Evolutionary conservation across 53 echinoderm and acorn worm species (phyloP), one percentile per base, ranked within the genome.

Genomic region (Holothuria scabra): DNA sequence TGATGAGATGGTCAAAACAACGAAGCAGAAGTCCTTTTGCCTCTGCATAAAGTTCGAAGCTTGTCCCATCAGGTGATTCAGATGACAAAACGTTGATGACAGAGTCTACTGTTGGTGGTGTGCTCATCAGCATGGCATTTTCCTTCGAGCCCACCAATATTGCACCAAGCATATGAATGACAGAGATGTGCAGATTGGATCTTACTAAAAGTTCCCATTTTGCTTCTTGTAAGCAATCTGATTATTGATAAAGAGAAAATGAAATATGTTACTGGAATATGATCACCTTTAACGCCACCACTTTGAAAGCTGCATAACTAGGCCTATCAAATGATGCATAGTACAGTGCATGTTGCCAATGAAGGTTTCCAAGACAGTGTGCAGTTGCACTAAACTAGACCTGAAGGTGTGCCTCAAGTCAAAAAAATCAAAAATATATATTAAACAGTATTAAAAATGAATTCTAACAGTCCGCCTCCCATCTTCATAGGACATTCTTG

Each of bases 111-210:
- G 92, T 94, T 13, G 93, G 91, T 46, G 97, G 97, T 12, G 90
- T 91, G 14, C 90, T 85, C 26, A 90, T 94, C 67, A 90, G 90
- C 69, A 87, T 94, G 23, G 97, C 94, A 90, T 97, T 97, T 49
- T 90, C 88, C 88, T 91, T 90, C 33, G 91, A 94, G 20, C 97
- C 97, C 38, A 92, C 88, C 28, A 97, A 74, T 52, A 97, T 90
- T 88, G 97, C 94, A 86, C 97, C 97, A 87, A 94, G 94, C 94
- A 97, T 92, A 74, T 97, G 92, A 55, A 94, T 68, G 34, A 94
- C 69, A 18, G 84, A 46, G 8, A 84, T 67, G 80, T 94, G 94
- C 13, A 89, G 83, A 25, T 79, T 83, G 5, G 88, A 57, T 28
- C 82, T 67, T 46, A 86, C 82, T 64, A 92, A 88, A 20, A 70